Evolutionary conservation across 2,113 vertebrate genomes (phyloP).

Genomic region (Synodontis membranacea): DNA sequence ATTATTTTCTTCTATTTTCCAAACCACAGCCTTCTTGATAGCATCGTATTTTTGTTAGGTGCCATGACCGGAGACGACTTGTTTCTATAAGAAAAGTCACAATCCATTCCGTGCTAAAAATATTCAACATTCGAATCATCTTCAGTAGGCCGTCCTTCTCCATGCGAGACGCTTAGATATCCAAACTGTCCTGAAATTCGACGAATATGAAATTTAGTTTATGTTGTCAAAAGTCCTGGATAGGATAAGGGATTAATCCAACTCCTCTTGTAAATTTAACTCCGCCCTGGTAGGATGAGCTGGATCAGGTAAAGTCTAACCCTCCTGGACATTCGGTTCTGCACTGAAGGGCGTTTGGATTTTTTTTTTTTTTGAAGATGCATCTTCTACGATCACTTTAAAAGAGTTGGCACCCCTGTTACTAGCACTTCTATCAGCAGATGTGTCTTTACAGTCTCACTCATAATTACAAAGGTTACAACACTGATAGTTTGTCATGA

Average conservation of each 20-base stretch:
- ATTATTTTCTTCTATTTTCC: not conserved
- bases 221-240: not conserved
- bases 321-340: not conserved
- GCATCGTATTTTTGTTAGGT: not conserved
- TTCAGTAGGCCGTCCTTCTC: not conserved
- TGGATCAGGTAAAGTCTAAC: not conserved
- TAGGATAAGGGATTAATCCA: not conserved
- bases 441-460: not conserved
- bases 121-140: not conserved
- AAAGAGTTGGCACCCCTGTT: not conserved
- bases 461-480: not conserved
- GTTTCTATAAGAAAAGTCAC: not conserved
- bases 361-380: not conserved
- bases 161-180: not conserved
- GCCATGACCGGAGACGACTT: not conserved
- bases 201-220: not conserved
- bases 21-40: not conserved
- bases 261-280: not conserved
- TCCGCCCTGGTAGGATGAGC: not conserved
- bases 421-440: not conserved
- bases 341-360: not conserved
- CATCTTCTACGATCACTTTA: not conserved
- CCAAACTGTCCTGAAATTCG: not conserved
- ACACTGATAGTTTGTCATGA: not conserved
- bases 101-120: not conserved